These are phyloP conservation scores for Calypte anna DNA, from an alignment of 2,113 vertebrate species.

Conservation along the genomic window DNA sequence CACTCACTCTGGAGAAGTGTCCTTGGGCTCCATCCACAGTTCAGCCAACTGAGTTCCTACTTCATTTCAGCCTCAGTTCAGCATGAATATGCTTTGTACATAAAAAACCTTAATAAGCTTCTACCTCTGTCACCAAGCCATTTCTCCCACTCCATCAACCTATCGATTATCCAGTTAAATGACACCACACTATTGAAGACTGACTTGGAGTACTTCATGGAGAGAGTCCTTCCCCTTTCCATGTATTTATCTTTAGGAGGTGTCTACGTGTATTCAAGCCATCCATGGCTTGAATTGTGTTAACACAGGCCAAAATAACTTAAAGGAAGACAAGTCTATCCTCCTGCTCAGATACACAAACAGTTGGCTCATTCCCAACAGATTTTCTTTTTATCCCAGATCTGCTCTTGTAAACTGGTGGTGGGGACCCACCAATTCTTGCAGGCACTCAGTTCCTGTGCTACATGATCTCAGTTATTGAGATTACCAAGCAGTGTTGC, in stretches of 20 bases:
- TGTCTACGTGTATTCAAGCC: no score
- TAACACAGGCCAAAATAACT: neutral
- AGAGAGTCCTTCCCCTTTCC: neutral
- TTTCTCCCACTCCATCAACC: neutral
- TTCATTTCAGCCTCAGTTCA: accelerated
- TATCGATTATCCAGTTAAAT: neutral
- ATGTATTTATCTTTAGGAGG: accelerated
- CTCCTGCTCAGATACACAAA: neutral
- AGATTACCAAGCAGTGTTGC: neutral
- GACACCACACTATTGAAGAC: neutral
- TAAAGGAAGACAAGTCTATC: neutral
- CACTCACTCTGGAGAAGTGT: neutral
- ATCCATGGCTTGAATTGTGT: neutral
- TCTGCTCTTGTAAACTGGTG: neutral
- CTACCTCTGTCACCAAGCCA: accelerated
- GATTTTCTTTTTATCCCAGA: neutral
- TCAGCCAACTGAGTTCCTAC: neutral
- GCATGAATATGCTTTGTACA: neutral
- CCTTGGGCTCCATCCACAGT: neutral
- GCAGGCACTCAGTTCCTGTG: neutral
- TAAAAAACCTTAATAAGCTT: neutral
- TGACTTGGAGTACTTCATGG: neutral
- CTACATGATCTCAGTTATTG: neutral
- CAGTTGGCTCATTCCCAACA: neutral
- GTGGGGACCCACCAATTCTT: neutral